Evolutionary conservation across 2,888 invertebrate species (phyloP).

Genomic region (Pegoplata infirma): DNA sequence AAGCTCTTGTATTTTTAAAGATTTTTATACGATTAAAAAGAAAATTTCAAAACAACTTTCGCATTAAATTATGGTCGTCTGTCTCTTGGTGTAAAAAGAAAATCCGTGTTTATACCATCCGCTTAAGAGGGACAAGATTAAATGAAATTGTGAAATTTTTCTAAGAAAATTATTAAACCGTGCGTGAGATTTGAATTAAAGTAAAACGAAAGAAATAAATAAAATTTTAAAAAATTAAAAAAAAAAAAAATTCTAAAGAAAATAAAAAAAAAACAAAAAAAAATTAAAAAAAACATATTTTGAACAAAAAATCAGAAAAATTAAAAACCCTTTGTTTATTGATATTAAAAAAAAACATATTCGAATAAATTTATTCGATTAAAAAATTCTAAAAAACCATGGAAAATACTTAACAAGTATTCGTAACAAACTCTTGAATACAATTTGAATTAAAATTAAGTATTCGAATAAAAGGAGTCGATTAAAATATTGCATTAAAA

Average conservation of each 20-base stretch:
- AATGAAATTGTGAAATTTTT: constrained; percentile 18
- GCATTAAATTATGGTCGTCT: constrained; percentile 51
- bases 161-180: not conserved
- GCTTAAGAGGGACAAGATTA: constrained; percentile 33
- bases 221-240: not conserved
- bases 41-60: constrained; percentile 54
- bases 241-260: not conserved
- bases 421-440: not conserved
- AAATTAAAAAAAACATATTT: constrained; percentile 17
- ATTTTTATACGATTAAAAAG: constrained; percentile 40
- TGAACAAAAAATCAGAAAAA: constrained; percentile 7
- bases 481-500: too few species aligned
- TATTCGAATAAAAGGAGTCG: not conserved
- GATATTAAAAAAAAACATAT: not conserved
- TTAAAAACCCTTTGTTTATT: too few species aligned
- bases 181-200: not conserved
- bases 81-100: constrained; percentile 24
- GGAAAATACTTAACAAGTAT: not conserved
- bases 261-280: not conserved
- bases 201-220: not conserved
- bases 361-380: not conserved
- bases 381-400: not conserved
- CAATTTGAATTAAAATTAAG: constrained; percentile 1
- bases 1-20: not conserved
- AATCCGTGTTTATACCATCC: constrained; percentile 54